Evolutionary conservation across 1,140 invertebrate species (phyloP).

Genomic region (Drosophila sturtevanti): DNA sequence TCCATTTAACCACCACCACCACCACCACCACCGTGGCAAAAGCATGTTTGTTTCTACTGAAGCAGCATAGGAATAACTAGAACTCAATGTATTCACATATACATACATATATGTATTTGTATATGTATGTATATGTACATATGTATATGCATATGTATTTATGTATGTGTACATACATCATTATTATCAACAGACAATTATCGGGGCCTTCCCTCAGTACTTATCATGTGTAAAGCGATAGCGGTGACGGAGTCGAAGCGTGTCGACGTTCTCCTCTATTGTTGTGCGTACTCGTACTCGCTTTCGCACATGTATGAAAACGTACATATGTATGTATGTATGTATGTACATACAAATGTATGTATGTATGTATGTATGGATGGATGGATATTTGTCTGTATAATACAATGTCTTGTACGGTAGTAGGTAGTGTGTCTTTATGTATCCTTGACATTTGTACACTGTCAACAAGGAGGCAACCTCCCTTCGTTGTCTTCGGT

Average conservation of each 20-base stretch:
- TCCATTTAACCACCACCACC: constrained; percentile 29
- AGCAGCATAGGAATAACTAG: too few species aligned
- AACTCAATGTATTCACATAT: too few species aligned
- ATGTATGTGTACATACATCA: constrained; percentile 40
- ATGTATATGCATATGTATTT: not conserved
- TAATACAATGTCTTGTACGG: not conserved
- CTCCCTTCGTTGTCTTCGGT: constrained; percentile 33
- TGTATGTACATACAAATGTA: constrained; percentile 23
- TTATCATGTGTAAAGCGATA: constrained; percentile 74
- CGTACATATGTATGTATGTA: too few species aligned
- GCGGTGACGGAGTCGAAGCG: constrained; percentile 46
- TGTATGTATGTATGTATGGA: constrained; percentile 28
- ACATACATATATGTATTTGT: too few species aligned
- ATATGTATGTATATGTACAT: not conserved
- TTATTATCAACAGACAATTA: constrained; percentile 70
- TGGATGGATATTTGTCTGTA: too few species aligned
- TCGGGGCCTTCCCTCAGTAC: constrained; percentile 48
- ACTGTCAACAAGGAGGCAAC: not conserved
- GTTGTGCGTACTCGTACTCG: too few species aligned
- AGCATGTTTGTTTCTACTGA: not conserved
- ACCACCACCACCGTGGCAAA: constrained; percentile 4
- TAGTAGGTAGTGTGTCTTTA: not conserved
- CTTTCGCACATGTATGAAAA: too few species aligned
- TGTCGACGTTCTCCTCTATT: constrained; percentile 30
- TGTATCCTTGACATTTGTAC: constrained; percentile 53